These are phyloP conservation scores for Brenthis hecate DNA, from an alignment of 2,888 invertebrate species.

Conservation along the genomic window DNA sequence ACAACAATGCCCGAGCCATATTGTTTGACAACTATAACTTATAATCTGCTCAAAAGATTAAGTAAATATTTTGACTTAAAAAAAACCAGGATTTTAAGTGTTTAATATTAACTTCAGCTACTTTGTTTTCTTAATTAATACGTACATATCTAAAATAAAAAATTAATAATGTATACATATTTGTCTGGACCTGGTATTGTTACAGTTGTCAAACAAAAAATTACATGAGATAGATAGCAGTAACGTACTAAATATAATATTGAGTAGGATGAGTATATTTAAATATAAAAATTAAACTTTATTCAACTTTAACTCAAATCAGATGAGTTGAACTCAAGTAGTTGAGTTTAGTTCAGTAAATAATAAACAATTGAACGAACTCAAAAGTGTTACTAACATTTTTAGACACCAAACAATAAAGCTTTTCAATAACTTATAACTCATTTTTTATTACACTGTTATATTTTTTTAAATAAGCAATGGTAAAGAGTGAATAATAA, in stretches of 20 bases:
- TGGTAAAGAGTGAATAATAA: too few relatives aligned
- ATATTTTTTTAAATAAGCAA: too few relatives aligned
- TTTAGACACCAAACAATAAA: not conserved
- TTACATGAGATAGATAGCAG: conserved; percentile 7
- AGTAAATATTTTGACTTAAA: too few relatives aligned
- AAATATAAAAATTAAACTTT: conserved; percentile 5
- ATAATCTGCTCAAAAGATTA: not conserved
- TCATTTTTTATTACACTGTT: too few relatives aligned
- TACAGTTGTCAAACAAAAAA: conserved; percentile 12
- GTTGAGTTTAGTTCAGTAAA: not conserved
- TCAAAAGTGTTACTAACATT: not conserved
- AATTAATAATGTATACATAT: not conserved
- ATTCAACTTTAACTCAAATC: not conserved
- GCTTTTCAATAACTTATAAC: not conserved
- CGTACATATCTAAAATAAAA: not conserved
- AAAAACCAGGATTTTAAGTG: conserved; percentile 1
- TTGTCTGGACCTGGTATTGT: not conserved
- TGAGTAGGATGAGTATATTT: conserved; percentile 12
- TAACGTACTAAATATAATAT: conserved; percentile 13
- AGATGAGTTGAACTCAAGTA: not conserved
- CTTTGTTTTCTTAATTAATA: not conserved
- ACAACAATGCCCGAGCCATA: conserved; percentile 23
- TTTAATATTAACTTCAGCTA: too few relatives aligned
- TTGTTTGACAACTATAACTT: conserved; percentile 7
- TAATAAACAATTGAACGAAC: not conserved